Base-by-base conservation (phyloP, 2,888 invertebrate species). In the Spodoptera exigua region DNA sequence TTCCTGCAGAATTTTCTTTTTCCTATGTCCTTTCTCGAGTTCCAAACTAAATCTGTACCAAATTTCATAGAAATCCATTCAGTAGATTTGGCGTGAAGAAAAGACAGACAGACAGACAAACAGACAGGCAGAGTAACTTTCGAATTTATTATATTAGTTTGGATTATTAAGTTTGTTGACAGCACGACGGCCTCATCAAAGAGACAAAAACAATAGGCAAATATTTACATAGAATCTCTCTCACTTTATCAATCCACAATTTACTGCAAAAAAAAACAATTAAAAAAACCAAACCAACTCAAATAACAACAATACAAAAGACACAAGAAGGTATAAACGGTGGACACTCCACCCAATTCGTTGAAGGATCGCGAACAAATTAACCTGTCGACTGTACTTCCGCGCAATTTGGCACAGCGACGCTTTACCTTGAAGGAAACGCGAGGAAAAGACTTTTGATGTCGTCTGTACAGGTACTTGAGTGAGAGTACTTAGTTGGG, bases 371-470 rank as follows among this genome's bases (percentile, higher is more conserved):
- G 56, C 43, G 34, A 73, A 36, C 74, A 76, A 79, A 78, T 80
- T 73, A 76, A 75, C 72, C 76, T 74, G 81, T 74, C 76, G 61
- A 63, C 62, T 74, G 79, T 58, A 75, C 81, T 89, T 90, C 86
- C 86, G 80, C 79, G 81, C 87, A 86, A 90, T 90, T 89, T 85
- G 81, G 76, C 84, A 78, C 82, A 67, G 82, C 84, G 83, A 84
- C 78, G 78, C 74, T 76, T 83, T 78, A 78, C 74, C 76, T 75
- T 70, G 75, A 63, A 66, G 55, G 61, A 72, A 74, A 78, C 76
- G 79, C 67, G 76, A 79, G 81, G 82, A 84, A 85, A n/a, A 80
- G 84, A 66, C 77, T 78, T 85, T 84, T 82, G 80, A 80, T 83
- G 85, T 85, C 83, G 78, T 75, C 74, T 71, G 76, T 82, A 81